A percentile compares a stretch with the other conserved stretches of the same genome.
Conservation (phyloP, 2,113 vertebrate genomes). For the Pollachius pollachius region DNA sequence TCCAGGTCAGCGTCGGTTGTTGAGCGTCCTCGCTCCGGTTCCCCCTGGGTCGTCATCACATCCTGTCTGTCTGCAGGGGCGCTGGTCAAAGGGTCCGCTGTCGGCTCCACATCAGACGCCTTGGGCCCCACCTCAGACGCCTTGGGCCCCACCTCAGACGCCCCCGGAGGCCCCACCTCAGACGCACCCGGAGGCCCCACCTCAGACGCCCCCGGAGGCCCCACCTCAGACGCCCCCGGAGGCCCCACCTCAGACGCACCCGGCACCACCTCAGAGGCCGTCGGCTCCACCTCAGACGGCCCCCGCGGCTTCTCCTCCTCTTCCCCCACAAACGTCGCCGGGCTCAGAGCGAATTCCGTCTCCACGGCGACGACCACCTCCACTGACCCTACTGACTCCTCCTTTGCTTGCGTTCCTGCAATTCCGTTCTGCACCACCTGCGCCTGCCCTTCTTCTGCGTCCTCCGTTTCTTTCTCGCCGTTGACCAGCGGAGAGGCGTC, state of each 20-base stretch:
- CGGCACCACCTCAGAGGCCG: not conserved
- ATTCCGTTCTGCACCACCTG: slow-evolving; percentile 15
- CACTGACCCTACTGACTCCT: slow-evolving; percentile 18
- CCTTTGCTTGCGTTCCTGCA: not conserved
- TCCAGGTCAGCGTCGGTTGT: not conserved
- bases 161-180: not conserved
- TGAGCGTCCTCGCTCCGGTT: too few relatives aligned
- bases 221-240: not conserved
- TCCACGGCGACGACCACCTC: not conserved
- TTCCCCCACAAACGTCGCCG: not conserved
- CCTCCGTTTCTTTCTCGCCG: not conserved
- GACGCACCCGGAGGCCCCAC: not conserved
- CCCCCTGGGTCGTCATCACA: too few relatives aligned
- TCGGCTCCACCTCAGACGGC: not conserved
- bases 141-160: not conserved
- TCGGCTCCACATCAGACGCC: not conserved
- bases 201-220: not conserved
- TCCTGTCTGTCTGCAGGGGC: not conserved
- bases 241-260: not conserved
- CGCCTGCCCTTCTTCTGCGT: slow-evolving; percentile 16
- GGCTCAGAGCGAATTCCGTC: slow-evolving; percentile 11
- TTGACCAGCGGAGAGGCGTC: not conserved
- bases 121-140: not conserved
- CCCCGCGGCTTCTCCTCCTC: not conserved
- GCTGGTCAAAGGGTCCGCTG: not conserved